phyloP scores from a whole-genome alignment of 1,140 invertebrate genomes.

The Panonychus citri region DNA sequence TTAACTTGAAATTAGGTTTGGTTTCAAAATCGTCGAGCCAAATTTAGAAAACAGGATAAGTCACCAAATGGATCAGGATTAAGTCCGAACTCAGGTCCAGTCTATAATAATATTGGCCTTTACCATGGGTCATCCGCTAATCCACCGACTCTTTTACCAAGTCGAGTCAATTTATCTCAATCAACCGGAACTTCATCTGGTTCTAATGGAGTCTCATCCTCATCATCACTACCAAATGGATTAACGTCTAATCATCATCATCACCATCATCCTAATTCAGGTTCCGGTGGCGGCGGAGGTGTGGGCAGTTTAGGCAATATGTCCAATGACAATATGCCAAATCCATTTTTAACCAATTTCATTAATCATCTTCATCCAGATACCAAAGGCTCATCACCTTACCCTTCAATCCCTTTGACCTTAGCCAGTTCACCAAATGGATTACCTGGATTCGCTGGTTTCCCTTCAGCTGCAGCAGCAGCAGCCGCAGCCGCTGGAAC shows the following conservation, averaged over 20 bases:
- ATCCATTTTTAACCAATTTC: too few species aligned
- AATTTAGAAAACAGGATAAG: constrained; percentile 50
- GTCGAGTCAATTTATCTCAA: neutral
- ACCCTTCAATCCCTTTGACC: neutral
- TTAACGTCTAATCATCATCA: neutral
- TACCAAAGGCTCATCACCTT: neutral
- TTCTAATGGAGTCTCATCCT: neutral
- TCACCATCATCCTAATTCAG: neutral
- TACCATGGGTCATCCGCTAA: neutral
- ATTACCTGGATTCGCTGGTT: neutral
- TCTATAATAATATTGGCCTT: neutral
- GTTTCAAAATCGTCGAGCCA: constrained; percentile 80
- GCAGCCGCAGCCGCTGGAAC: neutral
- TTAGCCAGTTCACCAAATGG: neutral
- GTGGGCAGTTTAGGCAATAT: neutral
- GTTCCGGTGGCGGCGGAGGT: neutral
- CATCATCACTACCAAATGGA: neutral
- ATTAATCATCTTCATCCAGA: too few species aligned
- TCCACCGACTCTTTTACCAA: neutral
- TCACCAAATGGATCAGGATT: constrained; percentile 1
- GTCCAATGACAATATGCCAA: neutral
- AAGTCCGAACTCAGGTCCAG: neutral
- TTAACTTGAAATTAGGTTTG: constrained; percentile 40
- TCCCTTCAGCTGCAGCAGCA: neutral
- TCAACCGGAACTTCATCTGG: neutral